Conservation (phyloP, 2,888 invertebrate species). For the Ormia ochracea region DNA sequence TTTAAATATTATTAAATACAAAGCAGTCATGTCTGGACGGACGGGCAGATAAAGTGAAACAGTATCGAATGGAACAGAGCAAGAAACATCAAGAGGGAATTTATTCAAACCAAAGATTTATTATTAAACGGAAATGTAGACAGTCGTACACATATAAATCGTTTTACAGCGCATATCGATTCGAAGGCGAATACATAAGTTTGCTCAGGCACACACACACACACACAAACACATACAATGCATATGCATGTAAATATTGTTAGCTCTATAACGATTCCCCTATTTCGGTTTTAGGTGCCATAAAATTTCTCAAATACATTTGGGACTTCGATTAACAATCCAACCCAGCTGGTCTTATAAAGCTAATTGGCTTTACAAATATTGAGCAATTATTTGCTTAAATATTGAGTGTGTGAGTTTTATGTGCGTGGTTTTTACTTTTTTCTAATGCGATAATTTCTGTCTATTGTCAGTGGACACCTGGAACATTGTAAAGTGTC, state of each 20-base stretch:
- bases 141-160: background rate
- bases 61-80: background rate
- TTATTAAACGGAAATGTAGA: conserved; percentile 48
- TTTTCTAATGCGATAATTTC: background rate
- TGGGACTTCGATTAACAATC: conserved; percentile 16
- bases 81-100: conserved; percentile 21
- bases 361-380: background rate
- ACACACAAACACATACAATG: no score
- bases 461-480: conserved; percentile 24
- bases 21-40: background rate
- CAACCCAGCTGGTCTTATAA: conserved; percentile 24
- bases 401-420: background rate
- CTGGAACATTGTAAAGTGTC: conserved; percentile 19
- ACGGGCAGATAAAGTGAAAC: background rate
- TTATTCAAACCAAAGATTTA: conserved; percentile 24
- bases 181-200: no score
- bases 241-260: background rate
- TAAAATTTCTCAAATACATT: background rate
- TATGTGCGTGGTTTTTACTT: background rate
- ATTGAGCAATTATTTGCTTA: conserved; percentile 22
- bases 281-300: conserved; percentile 14
- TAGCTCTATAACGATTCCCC: background rate
- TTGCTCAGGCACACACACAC: no score
- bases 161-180: conserved; percentile 12
- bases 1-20: background rate